These are phyloP conservation scores for Macroglossus sobrinus DNA, from an alignment of 2,113 vertebrate genomes.

Conservation along the genomic window DNA sequence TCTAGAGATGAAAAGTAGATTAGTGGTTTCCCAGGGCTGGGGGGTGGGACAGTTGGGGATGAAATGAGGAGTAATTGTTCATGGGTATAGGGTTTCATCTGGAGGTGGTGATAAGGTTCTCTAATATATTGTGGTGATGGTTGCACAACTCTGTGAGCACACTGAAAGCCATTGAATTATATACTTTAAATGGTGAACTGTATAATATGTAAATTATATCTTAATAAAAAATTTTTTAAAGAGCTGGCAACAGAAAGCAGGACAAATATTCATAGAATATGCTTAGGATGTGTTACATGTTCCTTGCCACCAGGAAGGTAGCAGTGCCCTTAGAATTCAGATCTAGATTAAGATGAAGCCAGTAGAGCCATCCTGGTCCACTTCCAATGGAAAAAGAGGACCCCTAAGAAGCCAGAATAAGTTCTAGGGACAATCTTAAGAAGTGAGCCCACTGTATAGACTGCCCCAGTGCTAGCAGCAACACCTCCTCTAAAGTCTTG, in stretches of 20 bases:
- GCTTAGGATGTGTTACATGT: background rate
- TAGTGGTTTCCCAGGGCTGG: background rate
- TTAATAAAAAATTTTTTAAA: background rate
- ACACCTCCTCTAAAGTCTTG: background rate
- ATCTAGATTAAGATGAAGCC: background rate
- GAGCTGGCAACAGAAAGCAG: background rate
- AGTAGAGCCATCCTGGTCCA: background rate
- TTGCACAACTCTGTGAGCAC: too few relatives aligned
- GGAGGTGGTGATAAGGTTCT: background rate
- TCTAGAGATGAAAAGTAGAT: background rate
- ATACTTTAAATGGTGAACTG: too few relatives aligned
- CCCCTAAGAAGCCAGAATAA: background rate
- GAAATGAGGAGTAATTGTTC: background rate
- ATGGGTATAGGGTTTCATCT: background rate
- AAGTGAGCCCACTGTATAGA: background rate
- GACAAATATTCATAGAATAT: background rate
- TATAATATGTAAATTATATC: background rate
- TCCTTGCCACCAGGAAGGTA: background rate
- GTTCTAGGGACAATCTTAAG: background rate
- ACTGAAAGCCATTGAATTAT: too few relatives aligned
- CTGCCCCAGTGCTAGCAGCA: background rate
- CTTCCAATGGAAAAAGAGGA: background rate
- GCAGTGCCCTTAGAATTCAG: background rate
- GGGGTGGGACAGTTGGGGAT: rapidly evolving
- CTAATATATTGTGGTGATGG: background rate